These are phyloP conservation scores for Laticauda laticaudata DNA, from an alignment of 2,113 vertebrate species.

Conservation along the genomic window DNA sequence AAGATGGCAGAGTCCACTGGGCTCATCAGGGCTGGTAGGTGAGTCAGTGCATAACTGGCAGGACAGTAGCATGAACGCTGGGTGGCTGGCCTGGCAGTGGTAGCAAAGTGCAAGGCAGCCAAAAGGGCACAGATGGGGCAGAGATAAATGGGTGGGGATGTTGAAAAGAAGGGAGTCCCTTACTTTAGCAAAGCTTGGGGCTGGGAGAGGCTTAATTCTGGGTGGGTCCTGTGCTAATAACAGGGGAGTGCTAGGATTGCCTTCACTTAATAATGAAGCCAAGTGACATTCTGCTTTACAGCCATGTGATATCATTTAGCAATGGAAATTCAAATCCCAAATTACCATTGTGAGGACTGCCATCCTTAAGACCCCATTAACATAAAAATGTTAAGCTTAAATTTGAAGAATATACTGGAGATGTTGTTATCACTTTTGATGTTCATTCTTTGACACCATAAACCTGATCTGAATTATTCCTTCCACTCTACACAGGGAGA, in stretches of 20 bases:
- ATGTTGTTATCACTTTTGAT: neutral
- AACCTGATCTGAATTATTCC: neutral
- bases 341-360: neutral
- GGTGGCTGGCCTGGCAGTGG: neutral
- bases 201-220: neutral
- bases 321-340: neutral
- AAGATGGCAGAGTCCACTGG: neutral
- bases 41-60: neutral
- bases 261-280: neutral
- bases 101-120: neutral
- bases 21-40: neutral
- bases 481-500: rapidly evolving
- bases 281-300: neutral
- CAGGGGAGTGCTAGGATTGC: neutral
- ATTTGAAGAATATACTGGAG: neutral
- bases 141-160: neutral
- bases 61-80: neutral
- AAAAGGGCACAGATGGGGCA: neutral
- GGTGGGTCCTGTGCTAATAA: neutral
- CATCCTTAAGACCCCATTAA: neutral
- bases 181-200: neutral
- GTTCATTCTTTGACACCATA: neutral
- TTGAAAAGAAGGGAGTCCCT: neutral
- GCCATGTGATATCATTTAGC: neutral
- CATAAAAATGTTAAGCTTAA: neutral